Percentiles rank a stretch among this genome's conserved stretches.
These are phyloP conservation scores for Spodoptera frugiperda DNA, from an alignment of 1,140 invertebrate genomes.

Conservation along the genomic window DNA sequence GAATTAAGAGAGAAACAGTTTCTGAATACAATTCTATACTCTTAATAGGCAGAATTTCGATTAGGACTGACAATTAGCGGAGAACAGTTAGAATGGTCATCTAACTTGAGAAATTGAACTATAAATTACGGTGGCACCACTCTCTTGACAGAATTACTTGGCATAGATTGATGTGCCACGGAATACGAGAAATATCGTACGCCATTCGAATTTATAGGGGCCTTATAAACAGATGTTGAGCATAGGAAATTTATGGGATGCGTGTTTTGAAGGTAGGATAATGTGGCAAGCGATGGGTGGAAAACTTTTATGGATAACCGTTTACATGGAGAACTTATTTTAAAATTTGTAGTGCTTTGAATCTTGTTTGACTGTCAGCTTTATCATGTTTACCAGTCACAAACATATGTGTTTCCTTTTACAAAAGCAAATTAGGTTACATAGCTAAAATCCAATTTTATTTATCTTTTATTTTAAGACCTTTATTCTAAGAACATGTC, in stretches of 20 bases:
- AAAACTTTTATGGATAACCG: not conserved
- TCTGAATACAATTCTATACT: constrained; percentile 34
- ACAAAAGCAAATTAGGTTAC: too few relatives aligned
- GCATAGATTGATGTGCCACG: constrained; percentile 44
- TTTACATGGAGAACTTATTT: too few relatives aligned
- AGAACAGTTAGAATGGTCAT: constrained; percentile 44
- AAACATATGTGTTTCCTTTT: too few relatives aligned
- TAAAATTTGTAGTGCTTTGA: too few relatives aligned
- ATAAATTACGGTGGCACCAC: constrained; percentile 42
- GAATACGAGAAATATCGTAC: constrained; percentile 44
- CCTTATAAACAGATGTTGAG: constrained; percentile 44
- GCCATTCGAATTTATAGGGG: constrained; percentile 44
- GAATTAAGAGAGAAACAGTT: constrained; percentile 36
- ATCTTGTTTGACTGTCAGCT: too few relatives aligned
- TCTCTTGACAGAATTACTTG: constrained; percentile 40
- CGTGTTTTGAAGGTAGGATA: constrained; percentile 19
- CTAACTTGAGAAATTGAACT: constrained; percentile 44
- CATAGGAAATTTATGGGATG: constrained; percentile 32
- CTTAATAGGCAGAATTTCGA: constrained; percentile 45
- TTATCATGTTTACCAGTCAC: too few relatives aligned
- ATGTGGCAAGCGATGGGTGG: not conserved
- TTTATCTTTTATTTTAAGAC: too few relatives aligned
- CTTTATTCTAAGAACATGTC: too few relatives aligned
- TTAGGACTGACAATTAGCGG: constrained; percentile 42
- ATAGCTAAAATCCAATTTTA: too few relatives aligned